Evolutionary conservation across 35 echinoderm and acorn worm genomes (phyloP).

Genomic region (Acanthaster planci): DNA sequence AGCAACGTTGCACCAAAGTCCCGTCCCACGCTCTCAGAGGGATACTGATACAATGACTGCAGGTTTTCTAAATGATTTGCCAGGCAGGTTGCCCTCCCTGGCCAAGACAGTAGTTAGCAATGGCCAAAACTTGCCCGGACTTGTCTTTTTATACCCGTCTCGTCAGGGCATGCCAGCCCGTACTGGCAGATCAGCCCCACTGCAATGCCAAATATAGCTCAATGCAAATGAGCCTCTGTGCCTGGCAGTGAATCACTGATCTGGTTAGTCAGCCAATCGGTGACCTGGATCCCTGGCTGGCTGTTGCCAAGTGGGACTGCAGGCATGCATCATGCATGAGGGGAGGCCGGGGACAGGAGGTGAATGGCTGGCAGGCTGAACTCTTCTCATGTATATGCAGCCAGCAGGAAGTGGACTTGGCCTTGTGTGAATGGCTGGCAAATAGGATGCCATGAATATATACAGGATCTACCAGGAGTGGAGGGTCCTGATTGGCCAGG

Average conservation of each 20-base stretch:
- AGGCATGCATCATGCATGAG: too few relatives aligned
- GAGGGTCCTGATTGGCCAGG: background rate
- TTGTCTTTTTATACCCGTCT: conserved; percentile 13
- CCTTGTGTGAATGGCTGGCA: too few relatives aligned
- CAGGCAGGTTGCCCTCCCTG: background rate
- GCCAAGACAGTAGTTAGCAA: background rate
- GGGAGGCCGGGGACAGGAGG: too few relatives aligned
- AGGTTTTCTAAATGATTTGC: background rate
- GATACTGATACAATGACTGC: too few relatives aligned
- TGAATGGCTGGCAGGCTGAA: too few relatives aligned
- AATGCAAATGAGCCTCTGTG: conserved; percentile 18
- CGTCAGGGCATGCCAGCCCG: too few relatives aligned
- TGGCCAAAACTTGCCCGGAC: conserved; percentile 28
- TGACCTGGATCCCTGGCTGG: conserved; percentile 5
- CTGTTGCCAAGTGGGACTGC: conserved; percentile 5
- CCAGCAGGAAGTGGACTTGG: too few relatives aligned
- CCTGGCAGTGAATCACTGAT: conserved; percentile 1
- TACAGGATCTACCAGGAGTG: background rate
- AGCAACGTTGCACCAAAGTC: too few relatives aligned
- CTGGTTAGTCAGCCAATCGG: background rate
- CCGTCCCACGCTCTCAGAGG: too few relatives aligned
- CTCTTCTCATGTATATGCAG: too few relatives aligned
- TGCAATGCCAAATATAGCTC: conserved; percentile 18
- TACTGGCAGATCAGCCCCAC: background rate
- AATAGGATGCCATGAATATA: background rate